These are phyloP conservation scores for Drosophila varians DNA, from an alignment of 1,140 invertebrate species.

Conservation along the genomic window DNA sequence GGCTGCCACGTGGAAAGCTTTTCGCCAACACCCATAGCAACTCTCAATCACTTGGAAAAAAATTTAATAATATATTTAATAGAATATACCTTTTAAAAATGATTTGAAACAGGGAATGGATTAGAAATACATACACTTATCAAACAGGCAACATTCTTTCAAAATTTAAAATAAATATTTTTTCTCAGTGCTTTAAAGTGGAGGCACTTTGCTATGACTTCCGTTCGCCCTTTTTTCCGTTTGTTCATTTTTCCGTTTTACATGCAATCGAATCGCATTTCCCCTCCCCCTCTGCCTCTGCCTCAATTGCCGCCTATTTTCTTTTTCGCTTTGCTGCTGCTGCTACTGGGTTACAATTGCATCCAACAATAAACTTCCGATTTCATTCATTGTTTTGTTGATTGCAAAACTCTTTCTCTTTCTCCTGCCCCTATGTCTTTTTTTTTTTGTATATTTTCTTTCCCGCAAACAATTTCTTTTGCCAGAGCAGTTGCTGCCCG, in stretches of 20 bases:
- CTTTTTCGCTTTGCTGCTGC: slow-evolving; percentile 14
- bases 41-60: not conserved
- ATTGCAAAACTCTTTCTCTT: slow-evolving; percentile 58
- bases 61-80: too few species aligned
- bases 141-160: too few species aligned
- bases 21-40: not conserved
- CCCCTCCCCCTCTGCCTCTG: slow-evolving; percentile 17
- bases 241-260: slow-evolving; percentile 52
- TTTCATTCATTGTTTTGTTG: slow-evolving; percentile 67
- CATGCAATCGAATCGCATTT: slow-evolving; percentile 44
- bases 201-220: slow-evolving; percentile 61
- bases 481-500: slow-evolving; percentile 12
- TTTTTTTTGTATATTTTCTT: slow-evolving; percentile 20
- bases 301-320: slow-evolving; percentile 49
- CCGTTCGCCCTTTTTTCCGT: slow-evolving; percentile 60
- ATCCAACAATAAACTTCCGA: slow-evolving; percentile 72
- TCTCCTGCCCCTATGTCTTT: slow-evolving; percentile 10
- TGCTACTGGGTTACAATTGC: slow-evolving; percentile 36
- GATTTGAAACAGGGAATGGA: too few species aligned
- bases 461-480: slow-evolving; percentile 51
- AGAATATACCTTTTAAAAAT: too few species aligned
- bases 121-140: too few species aligned
- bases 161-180: too few species aligned
- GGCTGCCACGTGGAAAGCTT: slow-evolving; percentile 32
- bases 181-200: slow-evolving; percentile 1